A percentile compares a stretch with the other conserved stretches of the same genome.
These are phyloP conservation scores for Halictus ligatus DNA, from an alignment of 2,888 invertebrate species.

Conservation along the genomic window DNA sequence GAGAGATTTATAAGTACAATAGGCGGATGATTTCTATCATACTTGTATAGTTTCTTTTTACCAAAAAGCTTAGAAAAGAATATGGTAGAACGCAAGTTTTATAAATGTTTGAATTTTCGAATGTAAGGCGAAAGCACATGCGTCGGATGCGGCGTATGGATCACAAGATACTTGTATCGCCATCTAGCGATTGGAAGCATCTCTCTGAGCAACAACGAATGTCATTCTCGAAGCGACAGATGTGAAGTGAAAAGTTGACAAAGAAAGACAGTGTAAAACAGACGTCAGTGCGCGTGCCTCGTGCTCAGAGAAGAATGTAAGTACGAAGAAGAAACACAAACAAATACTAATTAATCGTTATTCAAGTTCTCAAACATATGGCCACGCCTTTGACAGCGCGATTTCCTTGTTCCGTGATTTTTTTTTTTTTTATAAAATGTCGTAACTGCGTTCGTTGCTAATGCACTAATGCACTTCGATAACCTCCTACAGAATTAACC, in stretches of 20 bases:
- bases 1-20: neutral
- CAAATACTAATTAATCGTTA: constrained; percentile 1
- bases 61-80: neutral
- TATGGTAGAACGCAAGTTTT: neutral
- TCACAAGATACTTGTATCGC: constrained; percentile 40
- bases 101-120: neutral
- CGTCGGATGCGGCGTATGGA: constrained; percentile 4
- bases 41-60: neutral
- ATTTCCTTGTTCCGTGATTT: constrained; percentile 31
- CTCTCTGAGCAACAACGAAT: constrained; percentile 20
- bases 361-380: constrained; percentile 5
- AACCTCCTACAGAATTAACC: neutral
- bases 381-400: constrained; percentile 37
- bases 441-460: neutral
- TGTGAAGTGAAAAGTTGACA: constrained; percentile 8
- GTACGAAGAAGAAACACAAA: constrained; percentile 25
- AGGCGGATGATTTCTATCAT: neutral
- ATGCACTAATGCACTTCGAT: neutral
- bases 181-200: constrained; percentile 45
- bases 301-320: constrained; percentile 38
- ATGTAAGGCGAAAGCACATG: constrained; percentile 25
- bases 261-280: constrained; percentile 20
- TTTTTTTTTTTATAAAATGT: neutral
- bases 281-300: constrained; percentile 7
- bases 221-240: constrained; percentile 12